Percentiles rank a stretch among this genome's conserved stretches.
Evolutionary conservation across 1,140 invertebrate genomes (phyloP).

Genomic region (Zelostemma sp.): DNA sequence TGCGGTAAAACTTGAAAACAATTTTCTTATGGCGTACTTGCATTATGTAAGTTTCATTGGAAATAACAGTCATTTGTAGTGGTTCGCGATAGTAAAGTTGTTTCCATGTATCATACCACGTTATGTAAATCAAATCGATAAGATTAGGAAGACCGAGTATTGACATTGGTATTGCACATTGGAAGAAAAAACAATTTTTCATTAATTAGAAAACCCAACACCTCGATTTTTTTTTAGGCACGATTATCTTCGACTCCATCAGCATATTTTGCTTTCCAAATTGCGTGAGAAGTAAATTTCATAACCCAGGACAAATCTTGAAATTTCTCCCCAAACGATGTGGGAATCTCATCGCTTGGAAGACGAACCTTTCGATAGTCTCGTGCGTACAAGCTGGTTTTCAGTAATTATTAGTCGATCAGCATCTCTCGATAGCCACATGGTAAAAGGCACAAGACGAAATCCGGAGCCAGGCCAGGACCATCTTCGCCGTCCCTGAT

Average conservation of each 20-base stretch:
- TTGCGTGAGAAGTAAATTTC: constrained; percentile 1
- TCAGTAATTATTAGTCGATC: constrained; percentile 67
- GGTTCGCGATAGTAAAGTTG: constrained; percentile 26
- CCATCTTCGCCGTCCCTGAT: constrained; percentile 34
- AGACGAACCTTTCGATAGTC: constrained; percentile 17
- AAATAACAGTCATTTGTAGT: constrained; percentile 13
- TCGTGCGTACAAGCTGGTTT: constrained; percentile 28
- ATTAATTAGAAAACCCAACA: too few species aligned
- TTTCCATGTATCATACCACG: not conserved
- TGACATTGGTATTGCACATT: too few species aligned
- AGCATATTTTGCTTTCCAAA: not conserved
- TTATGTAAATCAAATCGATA: too few species aligned
- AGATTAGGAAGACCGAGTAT: too few species aligned
- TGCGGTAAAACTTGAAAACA: too few species aligned
- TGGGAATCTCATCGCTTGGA: constrained; percentile 4
- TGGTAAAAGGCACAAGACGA: constrained; percentile 57
- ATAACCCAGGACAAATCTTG: constrained; percentile 4
- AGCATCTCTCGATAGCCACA: constrained; percentile 65
- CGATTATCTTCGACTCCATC: too few species aligned
- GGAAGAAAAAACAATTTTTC: too few species aligned
- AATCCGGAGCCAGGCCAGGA: constrained; percentile 29
- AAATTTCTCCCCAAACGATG: constrained; percentile 12
- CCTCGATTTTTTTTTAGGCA: too few species aligned
- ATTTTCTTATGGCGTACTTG: too few species aligned
- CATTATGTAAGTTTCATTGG: too few species aligned